These are phyloP conservation scores for Lepus americanus DNA, from an alignment of 2,113 vertebrate genomes.

Conservation along the genomic window DNA sequence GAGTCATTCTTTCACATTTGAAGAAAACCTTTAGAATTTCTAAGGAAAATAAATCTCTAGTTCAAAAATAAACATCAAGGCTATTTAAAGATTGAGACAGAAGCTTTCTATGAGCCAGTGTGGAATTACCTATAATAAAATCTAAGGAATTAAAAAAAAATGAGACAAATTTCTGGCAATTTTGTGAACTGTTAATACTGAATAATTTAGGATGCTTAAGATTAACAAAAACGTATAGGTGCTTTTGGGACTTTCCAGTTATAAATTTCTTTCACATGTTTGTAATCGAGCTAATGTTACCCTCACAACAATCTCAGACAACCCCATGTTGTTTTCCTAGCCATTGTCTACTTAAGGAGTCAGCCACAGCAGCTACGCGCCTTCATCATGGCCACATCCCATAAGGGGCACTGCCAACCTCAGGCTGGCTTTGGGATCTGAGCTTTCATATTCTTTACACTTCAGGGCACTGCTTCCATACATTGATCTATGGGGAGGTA, in stretches of 20 bases:
- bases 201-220: constrained; percentile 76
- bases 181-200: constrained; percentile 70
- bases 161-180: constrained; percentile 72
- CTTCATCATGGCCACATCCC: background rate
- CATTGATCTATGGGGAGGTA: background rate
- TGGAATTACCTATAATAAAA: constrained; percentile 64
- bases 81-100: constrained; percentile 84
- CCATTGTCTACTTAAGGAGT: background rate
- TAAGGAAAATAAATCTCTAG: constrained; percentile 76
- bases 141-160: constrained; percentile 40
- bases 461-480: background rate
- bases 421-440: background rate
- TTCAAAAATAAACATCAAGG: constrained; percentile 77
- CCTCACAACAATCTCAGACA: constrained; percentile 19
- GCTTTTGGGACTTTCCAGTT: constrained; percentile 58
- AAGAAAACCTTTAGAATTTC: constrained; percentile 77
- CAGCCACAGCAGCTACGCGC: background rate
- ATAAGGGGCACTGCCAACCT: background rate
- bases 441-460: background rate
- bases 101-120: constrained; percentile 77
- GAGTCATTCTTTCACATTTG: constrained; percentile 79
- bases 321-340: background rate
- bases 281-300: constrained; percentile 67
- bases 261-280: constrained; percentile 56
- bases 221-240: constrained; percentile 64